These are phyloP conservation scores for Tortrix viridana DNA, from an alignment of 2,888 invertebrate genomes.

Conservation along the genomic window DNA sequence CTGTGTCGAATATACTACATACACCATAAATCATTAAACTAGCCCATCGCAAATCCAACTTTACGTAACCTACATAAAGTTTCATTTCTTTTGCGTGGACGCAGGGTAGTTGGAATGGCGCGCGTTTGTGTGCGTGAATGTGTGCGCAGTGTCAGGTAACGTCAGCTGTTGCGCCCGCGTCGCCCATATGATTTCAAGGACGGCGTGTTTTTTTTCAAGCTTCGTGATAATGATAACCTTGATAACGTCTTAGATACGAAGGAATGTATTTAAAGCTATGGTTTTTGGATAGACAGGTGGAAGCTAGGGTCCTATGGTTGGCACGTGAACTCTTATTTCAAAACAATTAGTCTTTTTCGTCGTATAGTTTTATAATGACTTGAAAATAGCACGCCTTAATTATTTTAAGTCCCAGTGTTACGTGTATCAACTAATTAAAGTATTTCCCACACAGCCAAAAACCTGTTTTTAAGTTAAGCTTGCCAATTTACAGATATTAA, in stretches of 20 bases:
- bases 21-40: not conserved
- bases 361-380: no score
- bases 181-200: conserved; percentile 83
- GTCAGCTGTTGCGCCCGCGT: conserved; percentile 77
- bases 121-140: conserved; percentile 37
- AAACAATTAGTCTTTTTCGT: no score
- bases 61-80: not conserved
- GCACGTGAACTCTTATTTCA: no score
- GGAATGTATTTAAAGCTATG: not conserved
- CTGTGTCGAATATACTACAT: conserved; percentile 4
- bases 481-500: no score
- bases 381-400: no score
- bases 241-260: conserved; percentile 32
- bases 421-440: no score
- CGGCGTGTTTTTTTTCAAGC: conserved; percentile 56
- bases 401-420: no score
- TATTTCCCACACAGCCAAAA: no score
- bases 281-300: no score
- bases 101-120: conserved; percentile 15
- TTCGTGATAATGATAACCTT: conserved; percentile 8
- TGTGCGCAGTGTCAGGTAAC: conserved; percentile 54
- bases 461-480: no score
- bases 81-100: conserved; percentile 16
- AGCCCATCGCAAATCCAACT: not conserved
- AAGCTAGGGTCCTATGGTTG: no score